These are phyloP conservation scores for Coremacera marginata DNA, from an alignment of 2,888 invertebrate species.

Conservation along the genomic window DNA sequence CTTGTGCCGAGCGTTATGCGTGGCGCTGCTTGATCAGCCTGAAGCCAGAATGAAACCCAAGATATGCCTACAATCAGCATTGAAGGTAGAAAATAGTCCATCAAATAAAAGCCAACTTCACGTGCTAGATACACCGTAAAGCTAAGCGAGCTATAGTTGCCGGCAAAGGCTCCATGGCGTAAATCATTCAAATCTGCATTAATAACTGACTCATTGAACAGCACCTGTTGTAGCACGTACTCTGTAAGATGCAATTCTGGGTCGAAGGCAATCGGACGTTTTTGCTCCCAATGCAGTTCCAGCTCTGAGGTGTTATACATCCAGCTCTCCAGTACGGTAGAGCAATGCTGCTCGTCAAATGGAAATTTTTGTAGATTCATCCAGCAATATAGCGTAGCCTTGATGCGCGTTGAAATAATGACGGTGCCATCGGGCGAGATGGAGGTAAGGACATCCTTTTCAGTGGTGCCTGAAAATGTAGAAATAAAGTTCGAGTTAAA, in stretches of 20 bases:
- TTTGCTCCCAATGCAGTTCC: constrained; percentile 81
- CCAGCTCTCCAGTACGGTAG: constrained; percentile 86
- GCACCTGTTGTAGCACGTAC: constrained; percentile 78
- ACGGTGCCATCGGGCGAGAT: constrained; percentile 85
- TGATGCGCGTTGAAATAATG: constrained; percentile 82
- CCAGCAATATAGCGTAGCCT: constrained; percentile 86
- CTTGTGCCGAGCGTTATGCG: constrained; percentile 85
- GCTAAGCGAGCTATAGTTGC: constrained; percentile 84
- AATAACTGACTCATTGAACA: constrained; percentile 80
- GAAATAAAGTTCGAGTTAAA: not conserved
- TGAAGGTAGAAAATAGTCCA: constrained; percentile 90
- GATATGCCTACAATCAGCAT: constrained; percentile 88
- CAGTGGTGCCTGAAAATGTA: constrained; percentile 74
- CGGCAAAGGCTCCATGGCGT: constrained; percentile 81
- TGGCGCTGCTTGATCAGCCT: constrained; percentile 87
- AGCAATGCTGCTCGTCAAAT: constrained; percentile 86
- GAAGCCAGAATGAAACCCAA: constrained; percentile 92
- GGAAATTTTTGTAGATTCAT: constrained; percentile 90
- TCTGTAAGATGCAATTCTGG: constrained; percentile 84
- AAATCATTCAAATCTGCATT: constrained; percentile 77
- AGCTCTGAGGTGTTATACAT: constrained; percentile 84
- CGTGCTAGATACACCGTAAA: constrained; percentile 84
- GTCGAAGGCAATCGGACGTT: constrained; percentile 80
- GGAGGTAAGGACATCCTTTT: constrained; percentile 82
- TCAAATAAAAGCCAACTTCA: constrained; percentile 87